Base-by-base conservation (phyloP, 92 coral and sea anemone species). In the Palythoa caribaeorum region DNA sequence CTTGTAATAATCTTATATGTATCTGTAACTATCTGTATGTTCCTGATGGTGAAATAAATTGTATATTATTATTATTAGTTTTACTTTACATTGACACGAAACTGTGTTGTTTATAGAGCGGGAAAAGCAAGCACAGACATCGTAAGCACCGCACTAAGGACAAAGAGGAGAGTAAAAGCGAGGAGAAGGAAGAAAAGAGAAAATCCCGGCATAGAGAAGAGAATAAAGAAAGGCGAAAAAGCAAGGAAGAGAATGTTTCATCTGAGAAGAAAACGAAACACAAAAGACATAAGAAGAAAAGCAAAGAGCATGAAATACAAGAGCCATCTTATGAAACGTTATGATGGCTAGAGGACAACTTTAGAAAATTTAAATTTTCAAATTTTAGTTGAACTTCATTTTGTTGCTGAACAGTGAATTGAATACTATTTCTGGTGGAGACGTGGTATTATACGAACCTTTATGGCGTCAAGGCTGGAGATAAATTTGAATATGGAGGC, bases 161-260 rank as follows among this genome's bases (percentile, higher is more conserved):
- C 12, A 93, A 84, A 72, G 94, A 88, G 36, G 84, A 84, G 63
- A 94, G 79, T 10, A 93, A 95, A 19, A 80, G 85, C 55, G 94
- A 87, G 48, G 91, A 89, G 37, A 88, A 77, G 48, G 92, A 88
- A 44, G 88, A 92, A 69, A 90, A 91, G 62, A 92, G 90, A 68
- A 96, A 93, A 12, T 94, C 93, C 77, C 92, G 93, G 80, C 97
- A 96, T 73, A 73, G 77, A 63, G 95, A 96, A 9, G 90, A 89
- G 44, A 89, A 78, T 59, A 93, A 77, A 83, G 95, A 89, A 71
- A 90, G 91, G 73, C 76, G 89, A 66, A 96, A 89, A 90, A 73
- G 70, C 83, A 89, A 89, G 76, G 94, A 92, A 84, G 98, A 95
- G 13, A 96, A 95, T 10, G 89, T 71, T 73, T 92, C 86, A 14